phyloP scores from a whole-genome alignment of 2,888 invertebrate genomes.

The Dasysyrphus albostriatus region DNA sequence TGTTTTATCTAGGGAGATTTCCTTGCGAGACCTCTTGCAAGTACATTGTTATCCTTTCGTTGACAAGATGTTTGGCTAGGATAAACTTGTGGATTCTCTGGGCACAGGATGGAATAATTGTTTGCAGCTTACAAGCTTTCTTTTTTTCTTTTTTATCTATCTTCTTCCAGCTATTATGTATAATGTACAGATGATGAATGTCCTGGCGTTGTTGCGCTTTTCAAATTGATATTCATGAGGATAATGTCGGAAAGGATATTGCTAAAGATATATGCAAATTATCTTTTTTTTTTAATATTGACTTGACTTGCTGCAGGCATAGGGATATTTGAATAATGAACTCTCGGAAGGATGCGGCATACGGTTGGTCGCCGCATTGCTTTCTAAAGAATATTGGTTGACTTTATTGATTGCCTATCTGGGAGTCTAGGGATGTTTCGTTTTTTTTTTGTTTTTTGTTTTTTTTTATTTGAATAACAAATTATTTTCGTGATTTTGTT shows the following conservation, averaged over 20 bases:
- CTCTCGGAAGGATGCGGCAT: conserved; percentile 42
- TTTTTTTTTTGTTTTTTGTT: background rate
- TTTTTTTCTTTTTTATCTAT: background rate
- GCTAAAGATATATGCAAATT: conserved; percentile 39
- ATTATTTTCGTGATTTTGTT: background rate
- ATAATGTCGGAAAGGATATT: conserved; percentile 48
- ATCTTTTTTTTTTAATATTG: conserved; percentile 27
- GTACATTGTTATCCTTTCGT: conserved; percentile 56
- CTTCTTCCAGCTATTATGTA: background rate
- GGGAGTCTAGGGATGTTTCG: background rate
- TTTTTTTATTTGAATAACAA: background rate
- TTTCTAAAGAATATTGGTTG: conserved; percentile 12
- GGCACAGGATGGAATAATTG: conserved; percentile 38
- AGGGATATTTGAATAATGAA: conserved; percentile 36
- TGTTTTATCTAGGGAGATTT: conserved; percentile 42
- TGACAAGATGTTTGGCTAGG: conserved; percentile 58
- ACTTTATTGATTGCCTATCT: conserved; percentile 14
- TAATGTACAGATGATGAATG: conserved; percentile 48
- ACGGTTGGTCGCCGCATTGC: conserved; percentile 18
- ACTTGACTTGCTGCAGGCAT: conserved; percentile 11
- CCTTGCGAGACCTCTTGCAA: conserved; percentile 9
- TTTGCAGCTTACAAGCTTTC: conserved; percentile 44
- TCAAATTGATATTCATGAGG: conserved; percentile 72
- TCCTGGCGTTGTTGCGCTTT: conserved; percentile 60
- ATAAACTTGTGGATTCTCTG: conserved; percentile 46